Evolutionary conservation across 2,888 invertebrate genomes (phyloP).

Genomic region (Deroplatys truncata): DNA sequence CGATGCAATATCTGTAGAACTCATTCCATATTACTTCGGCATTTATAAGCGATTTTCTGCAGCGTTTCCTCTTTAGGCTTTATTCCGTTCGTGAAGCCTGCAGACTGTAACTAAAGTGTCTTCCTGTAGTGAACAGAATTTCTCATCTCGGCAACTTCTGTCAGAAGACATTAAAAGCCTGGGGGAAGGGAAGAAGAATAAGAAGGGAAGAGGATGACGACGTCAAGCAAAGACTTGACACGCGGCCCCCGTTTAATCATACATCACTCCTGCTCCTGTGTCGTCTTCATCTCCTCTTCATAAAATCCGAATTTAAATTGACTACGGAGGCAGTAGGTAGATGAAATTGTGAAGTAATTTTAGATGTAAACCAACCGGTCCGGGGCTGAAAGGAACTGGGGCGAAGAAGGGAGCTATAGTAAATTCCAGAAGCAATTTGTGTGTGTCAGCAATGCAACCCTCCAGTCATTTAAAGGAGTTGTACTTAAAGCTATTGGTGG

Average conservation of each 20-base stretch:
- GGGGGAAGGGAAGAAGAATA: not conserved
- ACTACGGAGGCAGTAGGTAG: not conserved
- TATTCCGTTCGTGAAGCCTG: not conserved
- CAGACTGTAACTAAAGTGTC: not conserved
- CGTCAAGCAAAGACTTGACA: not conserved
- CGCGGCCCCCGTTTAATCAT: not conserved
- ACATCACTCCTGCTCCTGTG: not conserved
- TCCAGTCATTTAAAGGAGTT: not conserved
- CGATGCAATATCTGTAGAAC: not conserved
- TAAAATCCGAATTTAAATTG: not conserved
- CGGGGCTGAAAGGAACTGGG: not conserved
- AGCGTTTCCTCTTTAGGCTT: not conserved
- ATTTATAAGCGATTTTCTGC: not conserved
- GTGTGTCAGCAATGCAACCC: not conserved
- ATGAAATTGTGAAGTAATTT: slow-evolving; percentile 5
- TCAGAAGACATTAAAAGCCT: not conserved
- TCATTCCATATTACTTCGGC: not conserved
- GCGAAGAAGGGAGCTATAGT: not conserved
- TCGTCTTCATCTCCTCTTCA: not conserved
- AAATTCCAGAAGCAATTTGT: not conserved
- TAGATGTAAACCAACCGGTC: not conserved
- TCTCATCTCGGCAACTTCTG: not conserved
- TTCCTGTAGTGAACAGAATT: not conserved
- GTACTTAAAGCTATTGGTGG: not conserved
- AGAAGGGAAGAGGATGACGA: not conserved